phyloP scores from a whole-genome alignment of 2,113 vertebrate genomes.

The Sprattus sprattus region DNA sequence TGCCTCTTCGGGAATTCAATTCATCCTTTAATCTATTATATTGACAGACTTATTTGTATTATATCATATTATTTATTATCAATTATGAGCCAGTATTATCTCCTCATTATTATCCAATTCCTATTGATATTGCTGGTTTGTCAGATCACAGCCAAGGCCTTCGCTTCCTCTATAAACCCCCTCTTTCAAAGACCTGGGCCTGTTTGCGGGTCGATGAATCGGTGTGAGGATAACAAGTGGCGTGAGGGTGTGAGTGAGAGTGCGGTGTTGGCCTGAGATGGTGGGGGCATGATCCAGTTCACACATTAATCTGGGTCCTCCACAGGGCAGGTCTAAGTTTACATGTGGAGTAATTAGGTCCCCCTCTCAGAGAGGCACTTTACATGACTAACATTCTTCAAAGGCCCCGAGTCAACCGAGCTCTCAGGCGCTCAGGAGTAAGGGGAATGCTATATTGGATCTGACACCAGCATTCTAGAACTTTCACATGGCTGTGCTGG shows the following conservation, averaged over 20 bases:
- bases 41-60: background rate
- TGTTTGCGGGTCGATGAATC: background rate
- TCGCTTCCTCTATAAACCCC: background rate
- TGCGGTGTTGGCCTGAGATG: background rate
- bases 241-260: background rate
- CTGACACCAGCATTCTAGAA: background rate
- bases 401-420: conserved; percentile 16
- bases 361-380: background rate
- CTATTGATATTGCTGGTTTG: background rate
- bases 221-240: background rate
- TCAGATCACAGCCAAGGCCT: background rate
- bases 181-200: background rate
- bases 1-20: background rate
- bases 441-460: background rate
- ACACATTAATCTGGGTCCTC: conserved; percentile 18
- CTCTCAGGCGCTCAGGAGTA: background rate
- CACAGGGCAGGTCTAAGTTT: conserved; percentile 25
- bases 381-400: conserved; percentile 26
- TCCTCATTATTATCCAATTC: background rate
- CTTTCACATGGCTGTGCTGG: background rate
- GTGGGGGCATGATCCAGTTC: background rate
- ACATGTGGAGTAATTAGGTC: conserved; percentile 3
- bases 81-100: background rate
- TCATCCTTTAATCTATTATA: background rate
- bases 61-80: background rate